Conservation (phyloP, 2,888 invertebrate species). For the Tholera decimalis region DNA sequence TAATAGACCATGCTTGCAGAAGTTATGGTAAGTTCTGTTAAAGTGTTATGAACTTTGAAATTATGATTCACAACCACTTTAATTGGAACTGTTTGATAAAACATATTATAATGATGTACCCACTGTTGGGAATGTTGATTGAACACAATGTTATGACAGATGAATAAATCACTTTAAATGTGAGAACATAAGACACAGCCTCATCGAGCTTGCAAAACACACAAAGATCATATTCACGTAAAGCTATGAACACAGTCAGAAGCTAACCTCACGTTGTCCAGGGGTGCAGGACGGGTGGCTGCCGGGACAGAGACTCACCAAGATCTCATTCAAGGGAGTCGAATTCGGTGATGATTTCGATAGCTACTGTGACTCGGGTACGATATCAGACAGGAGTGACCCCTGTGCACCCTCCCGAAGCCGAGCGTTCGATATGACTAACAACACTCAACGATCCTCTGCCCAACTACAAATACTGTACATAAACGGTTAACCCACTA, state of each 20-base stretch:
- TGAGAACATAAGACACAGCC: conserved; percentile 68
- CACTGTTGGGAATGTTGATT: conserved; percentile 21
- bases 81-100: conserved; percentile 49
- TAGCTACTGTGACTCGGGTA: conserved; percentile 89
- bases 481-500: conserved; percentile 73
- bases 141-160: conserved; percentile 28
- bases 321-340: conserved; percentile 89
- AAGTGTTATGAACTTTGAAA: conserved; percentile 35
- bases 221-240: conserved; percentile 69
- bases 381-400: conserved; percentile 86
- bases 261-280: conserved; percentile 86
- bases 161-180: conserved; percentile 50
- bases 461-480: conserved; percentile 69
- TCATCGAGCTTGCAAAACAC: conserved; percentile 73
- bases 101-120: conserved; percentile 28
- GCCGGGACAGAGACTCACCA: conserved; percentile 90
- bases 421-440: conserved; percentile 79
- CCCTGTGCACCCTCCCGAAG: conserved; percentile 80
- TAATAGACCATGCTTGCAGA: conserved; percentile 70
- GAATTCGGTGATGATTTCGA: conserved; percentile 90
- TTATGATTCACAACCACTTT: conserved; percentile 25
- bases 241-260: conserved; percentile 76
- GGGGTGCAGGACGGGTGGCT: conserved; percentile 90
- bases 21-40: conserved; percentile 75
- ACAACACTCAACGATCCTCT: conserved; percentile 70